phyloP scores from a whole-genome alignment of 1,140 invertebrate genomes.

The Ceratosolen fusciceps region DNA sequence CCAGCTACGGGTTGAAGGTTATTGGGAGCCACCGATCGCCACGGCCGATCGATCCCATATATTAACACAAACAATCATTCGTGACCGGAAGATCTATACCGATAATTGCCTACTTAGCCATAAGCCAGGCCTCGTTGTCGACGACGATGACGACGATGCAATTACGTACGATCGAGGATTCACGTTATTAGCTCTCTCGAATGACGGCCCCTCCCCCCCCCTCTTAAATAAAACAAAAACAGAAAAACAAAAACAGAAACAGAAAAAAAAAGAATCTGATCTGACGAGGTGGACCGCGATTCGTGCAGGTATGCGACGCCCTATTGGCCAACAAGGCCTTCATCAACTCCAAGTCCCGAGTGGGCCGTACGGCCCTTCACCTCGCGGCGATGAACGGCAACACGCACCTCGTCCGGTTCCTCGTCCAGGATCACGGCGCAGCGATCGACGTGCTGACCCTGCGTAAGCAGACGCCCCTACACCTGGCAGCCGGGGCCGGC shows the following conservation, averaged over 20 bases:
- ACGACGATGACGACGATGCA: no score
- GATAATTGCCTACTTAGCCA: no score
- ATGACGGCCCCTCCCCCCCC: no score
- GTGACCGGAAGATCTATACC: slow-evolving; percentile 7
- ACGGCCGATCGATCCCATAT: background rate
- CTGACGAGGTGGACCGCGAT: no score
- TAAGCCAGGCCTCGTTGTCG: no score
- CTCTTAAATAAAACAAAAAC: no score
- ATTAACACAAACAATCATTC: slow-evolving; percentile 35
- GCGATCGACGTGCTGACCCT: slow-evolving; percentile 95
- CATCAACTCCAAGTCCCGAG: slow-evolving; percentile 94
- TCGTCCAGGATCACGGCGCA: slow-evolving; percentile 94
- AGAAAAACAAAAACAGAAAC: background rate
- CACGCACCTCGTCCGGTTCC: slow-evolving; percentile 87
- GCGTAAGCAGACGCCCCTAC: slow-evolving; percentile 89
- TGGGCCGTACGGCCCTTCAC: slow-evolving; percentile 87
- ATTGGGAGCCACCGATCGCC: background rate
- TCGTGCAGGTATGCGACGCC: slow-evolving; percentile 86
- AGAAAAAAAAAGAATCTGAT: background rate
- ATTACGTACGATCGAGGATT: no score
- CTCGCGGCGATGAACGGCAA: slow-evolving; percentile 96
- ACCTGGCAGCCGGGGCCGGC: slow-evolving; percentile 91
- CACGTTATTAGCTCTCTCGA: no score
- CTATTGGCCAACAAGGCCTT: slow-evolving; percentile 97
- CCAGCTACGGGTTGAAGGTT: background rate